Conservation (phyloP, 2,113 vertebrate genomes). For the Monopterus albus region DNA sequence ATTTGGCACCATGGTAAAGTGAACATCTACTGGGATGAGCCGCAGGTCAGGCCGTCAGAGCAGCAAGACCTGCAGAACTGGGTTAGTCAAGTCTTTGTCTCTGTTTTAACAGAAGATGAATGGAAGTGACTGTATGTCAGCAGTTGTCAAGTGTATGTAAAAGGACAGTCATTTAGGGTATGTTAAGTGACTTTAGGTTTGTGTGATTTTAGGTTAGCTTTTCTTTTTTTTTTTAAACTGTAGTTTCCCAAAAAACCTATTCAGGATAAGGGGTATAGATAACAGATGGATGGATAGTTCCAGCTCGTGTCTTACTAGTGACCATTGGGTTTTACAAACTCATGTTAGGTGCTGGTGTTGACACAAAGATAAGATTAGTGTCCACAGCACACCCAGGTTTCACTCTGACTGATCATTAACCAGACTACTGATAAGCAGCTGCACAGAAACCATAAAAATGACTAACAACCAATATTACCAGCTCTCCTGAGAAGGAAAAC, state of each 20-base stretch:
- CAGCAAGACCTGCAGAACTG: slow-evolving; percentile 85
- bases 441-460: slow-evolving; percentile 7
- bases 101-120: background rate
- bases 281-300: too few species aligned
- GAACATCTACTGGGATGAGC: slow-evolving; percentile 87
- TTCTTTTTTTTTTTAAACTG: background rate
- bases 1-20: slow-evolving; percentile 86
- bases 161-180: too few species aligned
- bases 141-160: background rate
- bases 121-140: background rate
- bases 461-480: background rate
- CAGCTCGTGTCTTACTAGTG: background rate
- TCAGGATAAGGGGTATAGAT: too few species aligned
- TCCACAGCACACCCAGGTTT: slow-evolving; percentile 79
- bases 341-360: slow-evolving; percentile 18
- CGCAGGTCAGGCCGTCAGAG: slow-evolving; percentile 35
- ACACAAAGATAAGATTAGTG: slow-evolving; percentile 23
- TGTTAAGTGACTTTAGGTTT: too few species aligned
- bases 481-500: slow-evolving; percentile 20
- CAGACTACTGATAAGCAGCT: slow-evolving; percentile 44
- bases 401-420: slow-evolving; percentile 87
- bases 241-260: too few species aligned
- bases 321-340: slow-evolving; percentile 6
- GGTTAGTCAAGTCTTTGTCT: slow-evolving; percentile 67
- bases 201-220: slow-evolving; percentile 1